Conservation (phyloP, 2,888 invertebrate genomes). For the Parnassius mnemosyne region DNA sequence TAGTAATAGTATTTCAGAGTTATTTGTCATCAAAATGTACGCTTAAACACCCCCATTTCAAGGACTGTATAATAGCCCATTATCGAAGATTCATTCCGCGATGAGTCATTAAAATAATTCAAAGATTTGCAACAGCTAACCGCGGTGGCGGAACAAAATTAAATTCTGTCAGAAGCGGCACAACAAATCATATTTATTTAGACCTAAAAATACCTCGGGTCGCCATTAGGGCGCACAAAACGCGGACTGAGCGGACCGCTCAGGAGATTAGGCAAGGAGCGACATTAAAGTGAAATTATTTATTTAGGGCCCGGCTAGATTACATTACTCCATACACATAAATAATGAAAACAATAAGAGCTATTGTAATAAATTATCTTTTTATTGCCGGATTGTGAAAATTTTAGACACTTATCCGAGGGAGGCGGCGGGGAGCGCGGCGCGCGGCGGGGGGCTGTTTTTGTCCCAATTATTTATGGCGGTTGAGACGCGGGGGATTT, state of each 20-base stretch:
- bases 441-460: slow-evolving; percentile 55
- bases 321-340: slow-evolving; percentile 81
- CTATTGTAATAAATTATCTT: slow-evolving; percentile 81
- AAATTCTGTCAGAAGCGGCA: slow-evolving; percentile 76
- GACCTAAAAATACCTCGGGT: slow-evolving; percentile 79
- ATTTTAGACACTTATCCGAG: slow-evolving; percentile 80
- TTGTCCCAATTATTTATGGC: slow-evolving; percentile 80
- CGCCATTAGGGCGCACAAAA: slow-evolving; percentile 71
- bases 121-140: slow-evolving; percentile 66
- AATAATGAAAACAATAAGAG: slow-evolving; percentile 81
- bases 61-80: slow-evolving; percentile 39
- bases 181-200: slow-evolving; percentile 81
- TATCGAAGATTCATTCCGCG: slow-evolving; percentile 44
- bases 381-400: slow-evolving; percentile 81
- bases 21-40: too few species aligned
- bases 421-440: slow-evolving; percentile 42
- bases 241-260: slow-evolving; percentile 67
- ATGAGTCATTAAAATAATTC: slow-evolving; percentile 72
- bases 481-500: slow-evolving; percentile 74
- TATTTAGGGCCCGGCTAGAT: slow-evolving; percentile 79
- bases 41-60: slow-evolving; percentile 7
- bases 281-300: slow-evolving; percentile 80
- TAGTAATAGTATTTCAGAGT: too few species aligned
- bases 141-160: slow-evolving; percentile 65
- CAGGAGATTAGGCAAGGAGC: slow-evolving; percentile 79